Evolutionary conservation across 2,113 vertebrate genomes (phyloP).

Genomic region (Scytalopus superciliaris): DNA sequence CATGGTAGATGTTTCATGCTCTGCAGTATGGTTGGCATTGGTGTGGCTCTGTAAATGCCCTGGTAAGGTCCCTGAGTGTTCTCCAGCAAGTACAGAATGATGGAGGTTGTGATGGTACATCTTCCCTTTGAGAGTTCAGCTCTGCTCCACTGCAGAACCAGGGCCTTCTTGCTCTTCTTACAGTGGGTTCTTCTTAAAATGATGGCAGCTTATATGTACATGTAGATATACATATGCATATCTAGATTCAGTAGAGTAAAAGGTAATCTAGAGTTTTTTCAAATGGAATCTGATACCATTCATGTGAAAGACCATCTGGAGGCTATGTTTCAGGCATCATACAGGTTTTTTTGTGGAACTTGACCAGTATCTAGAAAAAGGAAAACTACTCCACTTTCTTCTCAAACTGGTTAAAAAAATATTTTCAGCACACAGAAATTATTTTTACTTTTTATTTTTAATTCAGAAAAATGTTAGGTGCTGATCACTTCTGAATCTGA

Average conservation of each 20-base stretch:
- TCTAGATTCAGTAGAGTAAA: not conserved
- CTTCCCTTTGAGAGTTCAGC: not conserved
- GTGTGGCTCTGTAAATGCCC: not conserved
- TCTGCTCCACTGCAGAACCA: not conserved
- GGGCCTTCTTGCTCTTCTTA: not conserved
- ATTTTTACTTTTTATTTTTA: not conserved
- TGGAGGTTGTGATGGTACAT: not conserved
- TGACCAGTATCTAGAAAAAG: not conserved
- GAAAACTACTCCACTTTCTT: not conserved
- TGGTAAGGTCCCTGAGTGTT: not conserved
- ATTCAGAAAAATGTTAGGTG: not conserved
- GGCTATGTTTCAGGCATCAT: not conserved
- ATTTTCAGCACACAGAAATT: not conserved
- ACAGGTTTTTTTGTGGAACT: not conserved
- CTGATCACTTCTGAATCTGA: not conserved
- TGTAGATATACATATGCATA: not conserved
- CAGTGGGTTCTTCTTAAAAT: not conserved
- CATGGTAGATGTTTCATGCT: fast-evolving
- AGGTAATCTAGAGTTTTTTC: not conserved
- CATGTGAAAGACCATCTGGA: not conserved
- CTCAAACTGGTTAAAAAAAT: not conserved
- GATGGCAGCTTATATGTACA: fast-evolving
- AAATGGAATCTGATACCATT: not conserved
- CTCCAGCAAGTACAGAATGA: not conserved
- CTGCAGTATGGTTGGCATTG: fast-evolving